Base-by-base conservation (phyloP, 2,888 invertebrate genomes). In the Euphydryas editha region DNA sequence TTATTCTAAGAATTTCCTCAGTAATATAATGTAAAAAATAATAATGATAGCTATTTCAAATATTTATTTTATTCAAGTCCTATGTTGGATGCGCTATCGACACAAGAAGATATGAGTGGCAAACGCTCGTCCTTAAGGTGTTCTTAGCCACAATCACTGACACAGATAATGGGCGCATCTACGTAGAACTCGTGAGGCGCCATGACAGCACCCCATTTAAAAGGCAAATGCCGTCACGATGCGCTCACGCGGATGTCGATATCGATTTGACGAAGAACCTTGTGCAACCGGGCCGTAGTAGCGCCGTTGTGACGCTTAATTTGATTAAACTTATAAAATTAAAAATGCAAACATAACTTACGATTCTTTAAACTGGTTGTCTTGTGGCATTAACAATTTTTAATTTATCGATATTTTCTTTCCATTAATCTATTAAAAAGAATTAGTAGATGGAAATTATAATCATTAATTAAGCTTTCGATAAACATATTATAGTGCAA, bases 141-240 rank as follows among this genome's bases (percentile, higher is more conserved):
- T 54, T 54, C 36, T 36, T 36, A 36, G 65, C 76, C 77, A 79
- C 80, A 84, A 81, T 84, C 80, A 81, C 83, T 86, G 87, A 86
- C 88, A 87, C 79, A 86, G 83, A 85, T 87, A 81, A 81, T 78
- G 75, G 69, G 70, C 72, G 79, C 84, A 86, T 87, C 87, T 83
- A 84, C 84, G 86, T 82, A 84, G 78, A 83, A 82, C 81, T 90
- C 88, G 88, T 88, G 89, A 85, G 85, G 77, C 78, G 83, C 81
- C 83, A 75, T 79, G 85, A 83, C 85, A 84, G 82, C 81, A 79
- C 74, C 79, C 83, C 80, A 88, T 88, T 88, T 88, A 84, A 84
- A 89, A 87, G 83, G 86, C 88, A 88, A 89, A 88, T 87, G 82
- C 81, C 82, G 84, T 88, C 90, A 89, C 90, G 90, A 88, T 81